phyloP scores from a whole-genome alignment of 1,140 invertebrate genomes.

The Lordiphosa stackelbergi region DNA sequence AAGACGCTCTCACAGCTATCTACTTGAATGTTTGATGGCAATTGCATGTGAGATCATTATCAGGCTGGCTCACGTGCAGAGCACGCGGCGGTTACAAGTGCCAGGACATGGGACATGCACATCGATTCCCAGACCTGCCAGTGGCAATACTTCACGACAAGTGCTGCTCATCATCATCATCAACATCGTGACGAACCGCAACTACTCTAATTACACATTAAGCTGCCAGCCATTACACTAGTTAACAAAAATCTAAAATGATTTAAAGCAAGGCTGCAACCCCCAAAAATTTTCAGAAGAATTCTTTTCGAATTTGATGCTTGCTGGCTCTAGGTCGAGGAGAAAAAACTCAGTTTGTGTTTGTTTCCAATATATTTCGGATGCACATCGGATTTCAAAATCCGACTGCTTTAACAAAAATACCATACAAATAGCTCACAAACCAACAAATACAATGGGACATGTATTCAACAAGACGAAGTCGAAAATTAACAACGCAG shows the following conservation, averaged over 20 bases:
- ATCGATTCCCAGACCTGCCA: conserved; percentile 35
- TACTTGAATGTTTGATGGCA: conserved; percentile 14
- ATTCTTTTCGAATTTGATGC: too few relatives aligned
- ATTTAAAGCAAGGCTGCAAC: too few relatives aligned
- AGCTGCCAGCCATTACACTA: conserved; percentile 38
- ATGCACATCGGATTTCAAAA: too few relatives aligned
- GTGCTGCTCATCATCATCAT: conserved; percentile 48
- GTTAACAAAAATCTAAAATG: conserved; percentile 13
- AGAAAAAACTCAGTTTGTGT: too few relatives aligned
- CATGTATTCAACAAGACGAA: too few relatives aligned
- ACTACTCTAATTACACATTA: conserved; percentile 70
- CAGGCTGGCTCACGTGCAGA: conserved; percentile 54
- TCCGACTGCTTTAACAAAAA: too few relatives aligned
- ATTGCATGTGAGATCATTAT: conserved; percentile 64
- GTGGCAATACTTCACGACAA: conserved; percentile 48
- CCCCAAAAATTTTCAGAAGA: too few relatives aligned
- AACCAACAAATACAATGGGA: too few relatives aligned
- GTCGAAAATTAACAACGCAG: too few relatives aligned
- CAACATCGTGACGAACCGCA: conserved; percentile 44
- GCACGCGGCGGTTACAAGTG: conserved; percentile 63
- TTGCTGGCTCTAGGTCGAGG: too few relatives aligned
- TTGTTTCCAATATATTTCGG: too few relatives aligned
- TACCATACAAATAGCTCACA: too few relatives aligned
- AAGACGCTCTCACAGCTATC: conserved; percentile 38
- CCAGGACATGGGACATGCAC: conserved; percentile 31